A percentile compares a stretch with the other conserved stretches of the same genome.
These are phyloP conservation scores for Coptotermes formosanus DNA, from an alignment of 1,140 invertebrate species.

Conservation along the genomic window DNA sequence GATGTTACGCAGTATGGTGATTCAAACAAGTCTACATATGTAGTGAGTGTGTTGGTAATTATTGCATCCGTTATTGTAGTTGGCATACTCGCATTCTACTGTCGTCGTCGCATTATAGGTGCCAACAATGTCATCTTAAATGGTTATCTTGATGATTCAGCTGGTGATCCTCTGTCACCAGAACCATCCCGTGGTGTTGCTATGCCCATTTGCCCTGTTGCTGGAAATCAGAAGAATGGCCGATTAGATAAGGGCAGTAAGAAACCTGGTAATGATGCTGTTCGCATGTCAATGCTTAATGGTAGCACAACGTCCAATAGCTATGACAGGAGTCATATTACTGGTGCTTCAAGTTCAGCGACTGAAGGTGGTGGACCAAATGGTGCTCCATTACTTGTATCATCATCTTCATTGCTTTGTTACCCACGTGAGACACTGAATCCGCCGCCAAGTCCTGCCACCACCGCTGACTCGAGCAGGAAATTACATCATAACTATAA, in stretches of 20 bases:
- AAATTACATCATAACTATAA: conserved; percentile 52
- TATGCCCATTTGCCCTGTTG: conserved; percentile 23
- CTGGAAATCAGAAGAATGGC: conserved; percentile 14
- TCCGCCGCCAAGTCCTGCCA: conserved; percentile 86
- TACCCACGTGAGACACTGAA: conserved; percentile 83
- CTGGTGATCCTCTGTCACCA: conserved; percentile 59
- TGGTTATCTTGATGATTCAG: conserved; percentile 51
- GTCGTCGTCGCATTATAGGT: conserved; percentile 22
- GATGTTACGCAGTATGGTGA: no score
- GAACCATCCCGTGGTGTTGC: conserved; percentile 43
- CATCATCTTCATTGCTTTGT: conserved; percentile 44
- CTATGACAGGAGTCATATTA: conserved; percentile 78
- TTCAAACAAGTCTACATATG: conserved; percentile 36
- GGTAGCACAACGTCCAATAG: conserved; percentile 47
- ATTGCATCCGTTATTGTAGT: not conserved
- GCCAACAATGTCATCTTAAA: conserved; percentile 10
- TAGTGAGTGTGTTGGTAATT: conserved; percentile 23
- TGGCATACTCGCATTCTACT: conserved; percentile 20
- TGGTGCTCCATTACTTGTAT: conserved; percentile 28
- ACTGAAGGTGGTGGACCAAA: conserved; percentile 54
- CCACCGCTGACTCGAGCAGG: conserved; percentile 60
- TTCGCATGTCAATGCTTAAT: conserved; percentile 65
- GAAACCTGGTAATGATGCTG: conserved; percentile 47
- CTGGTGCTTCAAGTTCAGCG: conserved; percentile 75
- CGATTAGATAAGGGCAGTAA: not conserved